Base-by-base conservation (phyloP, 2,113 vertebrate species). In the Mixornis gularis region DNA sequence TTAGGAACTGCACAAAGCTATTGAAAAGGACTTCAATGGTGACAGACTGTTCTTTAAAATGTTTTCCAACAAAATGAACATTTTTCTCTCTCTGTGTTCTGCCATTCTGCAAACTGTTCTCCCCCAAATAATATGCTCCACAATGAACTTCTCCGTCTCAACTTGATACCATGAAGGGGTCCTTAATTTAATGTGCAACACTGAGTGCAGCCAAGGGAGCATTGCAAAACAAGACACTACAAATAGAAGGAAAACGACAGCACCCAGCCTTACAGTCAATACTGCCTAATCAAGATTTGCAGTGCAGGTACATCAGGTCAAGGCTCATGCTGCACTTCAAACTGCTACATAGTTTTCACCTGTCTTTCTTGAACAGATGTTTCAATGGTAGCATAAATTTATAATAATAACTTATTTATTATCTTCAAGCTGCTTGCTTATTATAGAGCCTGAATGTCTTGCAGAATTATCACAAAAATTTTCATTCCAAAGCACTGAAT, bases 51-150 rank as follows among this genome's bases (percentile, higher is more conserved):
- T 13, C 86, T 60, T 55, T 4, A 53, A 68, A 41, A 4, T 14
- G 3, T 49, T 94, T 79, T 94, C 85, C 56, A 91, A 44, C 56
- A 94, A 87, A 63, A 18, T 6, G 19, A 6, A 38, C 14, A 10
- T 34, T 43, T 85, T 68, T 90, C 80, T 86, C 66, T 94, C 32
- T 80, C 90, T 82, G 70, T 92, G 4, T 79, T 94, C 85, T 97
- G 90, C 56, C 93, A 40, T 71, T 94, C 94, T 79, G 79, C 91
- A 83, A 95, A 85, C 89, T 32, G 66, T 55, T 43, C 74, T 95
- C 12, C 64, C 78, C 60, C 55, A 41, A 60, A 51, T 68, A 16
- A 38, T 40, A 51, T 19, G 59, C 72, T 89, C 89, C 89, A 7
- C 83, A 89, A 18, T 63, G 62, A 89, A 62, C 49, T 71, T 53